Conservation (phyloP, 1,140 invertebrate genomes). For the Aethina tumida region DNA sequence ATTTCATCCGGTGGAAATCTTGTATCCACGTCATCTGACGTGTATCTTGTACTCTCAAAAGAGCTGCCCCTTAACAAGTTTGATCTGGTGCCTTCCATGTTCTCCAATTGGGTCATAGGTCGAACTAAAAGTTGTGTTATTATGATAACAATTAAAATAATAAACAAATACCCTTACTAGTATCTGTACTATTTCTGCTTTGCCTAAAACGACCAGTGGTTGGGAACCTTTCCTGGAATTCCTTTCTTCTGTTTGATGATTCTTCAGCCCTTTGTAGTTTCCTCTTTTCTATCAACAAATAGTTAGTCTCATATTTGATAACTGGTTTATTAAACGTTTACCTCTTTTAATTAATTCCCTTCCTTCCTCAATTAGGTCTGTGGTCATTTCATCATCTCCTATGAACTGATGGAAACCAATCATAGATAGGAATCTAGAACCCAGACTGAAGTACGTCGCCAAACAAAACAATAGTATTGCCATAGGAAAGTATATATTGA, state of each 20-base stretch:
- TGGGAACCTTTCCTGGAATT: slow-evolving; percentile 56
- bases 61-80: slow-evolving; percentile 45
- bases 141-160: background rate
- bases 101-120: slow-evolving; percentile 17
- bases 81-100: slow-evolving; percentile 18
- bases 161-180: slow-evolving; percentile 31
- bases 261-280: slow-evolving; percentile 72
- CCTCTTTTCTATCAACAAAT: slow-evolving; percentile 56
- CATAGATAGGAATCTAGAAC: slow-evolving; percentile 74
- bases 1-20: slow-evolving; percentile 36
- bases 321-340: slow-evolving; percentile 29
- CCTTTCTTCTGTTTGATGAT: slow-evolving; percentile 57
- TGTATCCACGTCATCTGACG: slow-evolving; percentile 41
- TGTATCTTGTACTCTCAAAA: slow-evolving; percentile 40
- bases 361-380: slow-evolving; percentile 89
- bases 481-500: slow-evolving; percentile 99
- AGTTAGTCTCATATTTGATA: background rate
- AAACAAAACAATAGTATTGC: slow-evolving; percentile 87
- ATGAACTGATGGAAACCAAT: slow-evolving; percentile 95
- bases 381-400: slow-evolving; percentile 85
- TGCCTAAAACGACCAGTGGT: slow-evolving; percentile 43
- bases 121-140: slow-evolving; percentile 16
- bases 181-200: slow-evolving; percentile 43
- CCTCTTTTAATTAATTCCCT: slow-evolving; percentile 79
- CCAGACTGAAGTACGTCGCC: slow-evolving; percentile 92